These are phyloP conservation scores for Orthosia cruda DNA, from an alignment of 2,888 invertebrate species.

Conservation along the genomic window DNA sequence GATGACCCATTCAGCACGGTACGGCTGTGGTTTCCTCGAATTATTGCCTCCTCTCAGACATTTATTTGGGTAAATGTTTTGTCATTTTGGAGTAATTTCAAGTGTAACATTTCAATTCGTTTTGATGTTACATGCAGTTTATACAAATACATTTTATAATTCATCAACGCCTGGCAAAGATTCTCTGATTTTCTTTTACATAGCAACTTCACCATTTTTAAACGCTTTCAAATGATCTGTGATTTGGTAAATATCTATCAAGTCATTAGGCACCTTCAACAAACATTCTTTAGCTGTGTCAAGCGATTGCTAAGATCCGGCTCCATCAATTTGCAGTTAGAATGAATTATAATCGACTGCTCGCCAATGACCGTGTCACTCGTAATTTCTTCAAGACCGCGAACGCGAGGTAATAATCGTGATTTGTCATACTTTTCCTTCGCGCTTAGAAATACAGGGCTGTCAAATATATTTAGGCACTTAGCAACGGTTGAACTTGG, in stretches of 20 bases:
- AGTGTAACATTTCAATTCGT: neutral
- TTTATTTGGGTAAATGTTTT: slow-evolving; percentile 52
- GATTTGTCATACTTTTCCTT: slow-evolving; percentile 87
- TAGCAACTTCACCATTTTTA: neutral
- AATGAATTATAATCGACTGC: slow-evolving; percentile 75
- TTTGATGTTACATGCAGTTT: neutral
- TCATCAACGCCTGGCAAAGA: neutral
- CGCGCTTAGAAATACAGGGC: slow-evolving; percentile 61
- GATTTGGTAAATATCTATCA: slow-evolving; percentile 33
- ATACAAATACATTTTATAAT: neutral
- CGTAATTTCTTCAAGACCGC: slow-evolving; percentile 73
- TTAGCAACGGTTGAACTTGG: slow-evolving; percentile 23
- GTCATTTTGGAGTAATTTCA: slow-evolving; percentile 43
- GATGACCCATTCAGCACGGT: slow-evolving; percentile 77
- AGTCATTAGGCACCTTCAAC: slow-evolving; percentile 28
- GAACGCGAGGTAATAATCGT: slow-evolving; percentile 73
- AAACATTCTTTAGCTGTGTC: slow-evolving; percentile 32
- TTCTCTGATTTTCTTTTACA: slow-evolving; percentile 19
- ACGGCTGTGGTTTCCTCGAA: slow-evolving; percentile 58
- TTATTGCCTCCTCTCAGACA: slow-evolving; percentile 38
- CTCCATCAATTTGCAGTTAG: slow-evolving; percentile 67
- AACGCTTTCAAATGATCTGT: slow-evolving; percentile 26
- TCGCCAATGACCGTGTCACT: slow-evolving; percentile 72
- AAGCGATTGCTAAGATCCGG: slow-evolving; percentile 58
- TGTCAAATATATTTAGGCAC: slow-evolving; percentile 31